Percentiles rank a stretch among this genome's conserved stretches.
Evolutionary conservation across 2,113 vertebrate genomes (phyloP).

Genomic region (Holacanthus passer): DNA sequence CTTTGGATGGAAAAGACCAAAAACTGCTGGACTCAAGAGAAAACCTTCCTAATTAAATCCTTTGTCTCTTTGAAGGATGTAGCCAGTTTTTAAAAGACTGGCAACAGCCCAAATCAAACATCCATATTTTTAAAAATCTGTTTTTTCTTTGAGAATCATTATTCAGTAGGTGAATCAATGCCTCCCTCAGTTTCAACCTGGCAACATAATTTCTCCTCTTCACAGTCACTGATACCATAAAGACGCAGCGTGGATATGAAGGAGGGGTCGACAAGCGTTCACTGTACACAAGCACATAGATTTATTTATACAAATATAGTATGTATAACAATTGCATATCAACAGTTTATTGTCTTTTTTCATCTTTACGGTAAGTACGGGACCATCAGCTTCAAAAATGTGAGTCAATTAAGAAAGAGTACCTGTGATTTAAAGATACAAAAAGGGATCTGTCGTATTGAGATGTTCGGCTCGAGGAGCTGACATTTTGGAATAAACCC

Average conservation of each 20-base stretch:
- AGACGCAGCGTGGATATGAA: neutral
- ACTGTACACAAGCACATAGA: slow-evolving; percentile 84
- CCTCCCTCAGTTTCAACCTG: neutral
- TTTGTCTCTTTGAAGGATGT: neutral
- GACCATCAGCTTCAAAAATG: slow-evolving; percentile 81
- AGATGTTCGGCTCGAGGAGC: slow-evolving; percentile 38
- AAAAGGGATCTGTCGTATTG: slow-evolving; percentile 67
- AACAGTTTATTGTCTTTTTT: slow-evolving; percentile 77
- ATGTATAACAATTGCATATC: slow-evolving; percentile 90
- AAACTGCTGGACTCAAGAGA: no score
- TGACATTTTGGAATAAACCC: slow-evolving; percentile 30
- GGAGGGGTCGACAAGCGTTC: slow-evolving; percentile 31
- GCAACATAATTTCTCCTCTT: no score
- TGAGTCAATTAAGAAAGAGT: slow-evolving; percentile 82
- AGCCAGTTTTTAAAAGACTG: neutral
- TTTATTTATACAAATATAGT: slow-evolving; percentile 91
- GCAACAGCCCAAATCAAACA: neutral
- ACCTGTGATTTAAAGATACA: slow-evolving; percentile 77
- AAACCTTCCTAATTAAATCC: neutral
- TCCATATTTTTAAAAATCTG: neutral
- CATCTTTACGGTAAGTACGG: slow-evolving; percentile 75
- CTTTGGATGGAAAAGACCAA: no score
- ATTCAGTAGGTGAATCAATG: neutral
- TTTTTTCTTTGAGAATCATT: neutral
- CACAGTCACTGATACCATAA: neutral